Percentiles rank a stretch among this genome's conserved stretches.
Conservation (phyloP, 2,888 invertebrate species). For the Autographa pulchrina region DNA sequence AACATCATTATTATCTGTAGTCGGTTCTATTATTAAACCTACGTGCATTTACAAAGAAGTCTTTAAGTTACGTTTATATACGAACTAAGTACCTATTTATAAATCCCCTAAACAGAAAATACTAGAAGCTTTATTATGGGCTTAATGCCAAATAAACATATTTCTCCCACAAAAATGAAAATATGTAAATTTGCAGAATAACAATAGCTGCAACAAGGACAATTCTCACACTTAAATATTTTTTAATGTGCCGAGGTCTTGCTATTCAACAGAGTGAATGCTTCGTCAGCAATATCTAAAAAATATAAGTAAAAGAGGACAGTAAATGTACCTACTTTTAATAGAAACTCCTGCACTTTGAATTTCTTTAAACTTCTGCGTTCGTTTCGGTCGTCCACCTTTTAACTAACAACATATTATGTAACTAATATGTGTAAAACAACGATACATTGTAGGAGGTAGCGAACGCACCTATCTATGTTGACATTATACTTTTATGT, state of each 20-base stretch:
- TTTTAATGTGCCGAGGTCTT: background rate
- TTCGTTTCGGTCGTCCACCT: conserved; percentile 2
- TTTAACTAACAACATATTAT: background rate
- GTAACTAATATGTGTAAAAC: conserved; percentile 1
- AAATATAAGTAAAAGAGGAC: no score
- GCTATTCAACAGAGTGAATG: background rate
- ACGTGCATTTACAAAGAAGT: background rate
- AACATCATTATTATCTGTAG: background rate
- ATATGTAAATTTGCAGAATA: background rate
- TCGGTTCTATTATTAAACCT: conserved; percentile 1
- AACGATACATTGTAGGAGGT: conserved; percentile 6
- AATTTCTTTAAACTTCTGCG: background rate
- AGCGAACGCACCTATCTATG: conserved; percentile 6
- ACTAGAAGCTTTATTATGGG: background rate
- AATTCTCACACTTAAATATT: background rate
- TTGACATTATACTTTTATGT: conserved; percentile 29
- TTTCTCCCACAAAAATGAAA: background rate
- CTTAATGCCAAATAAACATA: background rate
- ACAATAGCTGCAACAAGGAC: background rate
- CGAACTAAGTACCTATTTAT: background rate
- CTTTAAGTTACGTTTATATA: background rate
- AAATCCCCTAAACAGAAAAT: background rate
- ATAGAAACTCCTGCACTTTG: background rate
- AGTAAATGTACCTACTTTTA: background rate
- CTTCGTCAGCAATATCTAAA: background rate